Percentiles rank a stretch among this genome's conserved stretches.
Conservation (phyloP, 2,113 vertebrate species). For the Istiophorus platypterus region DNA sequence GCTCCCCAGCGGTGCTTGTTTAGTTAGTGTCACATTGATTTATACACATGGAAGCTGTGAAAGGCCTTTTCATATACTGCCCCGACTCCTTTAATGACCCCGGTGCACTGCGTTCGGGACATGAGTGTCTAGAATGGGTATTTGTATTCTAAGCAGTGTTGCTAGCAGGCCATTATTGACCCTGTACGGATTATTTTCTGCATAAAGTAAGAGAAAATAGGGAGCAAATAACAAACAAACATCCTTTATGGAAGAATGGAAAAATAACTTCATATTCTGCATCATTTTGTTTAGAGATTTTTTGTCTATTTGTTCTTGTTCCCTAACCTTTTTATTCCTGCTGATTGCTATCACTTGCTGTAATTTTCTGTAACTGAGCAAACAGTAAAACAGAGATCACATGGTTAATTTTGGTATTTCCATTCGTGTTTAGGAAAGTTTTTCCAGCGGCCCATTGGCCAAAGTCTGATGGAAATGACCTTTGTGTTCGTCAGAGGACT, state of each 20-base stretch:
- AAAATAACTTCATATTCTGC: not conserved
- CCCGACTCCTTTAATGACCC: constrained; percentile 35
- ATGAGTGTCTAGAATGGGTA: not conserved
- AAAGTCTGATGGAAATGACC: not conserved
- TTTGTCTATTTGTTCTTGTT: not conserved
- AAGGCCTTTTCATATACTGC: constrained; percentile 49
- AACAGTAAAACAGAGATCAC: not conserved
- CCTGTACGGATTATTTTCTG: not conserved
- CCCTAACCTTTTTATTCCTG: not conserved
- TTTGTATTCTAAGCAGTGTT: not conserved
- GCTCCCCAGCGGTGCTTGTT: constrained; percentile 58
- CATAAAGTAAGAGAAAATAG: not conserved
- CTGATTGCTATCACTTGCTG: not conserved
- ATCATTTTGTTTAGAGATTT: not conserved
- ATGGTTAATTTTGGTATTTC: not conserved
- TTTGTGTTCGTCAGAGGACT: not conserved
- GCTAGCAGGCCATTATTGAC: not conserved
- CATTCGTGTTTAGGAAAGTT: not conserved
- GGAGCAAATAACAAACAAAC: not conserved
- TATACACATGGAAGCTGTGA: constrained; percentile 58
- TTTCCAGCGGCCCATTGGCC: not conserved
- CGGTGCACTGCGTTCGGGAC: not conserved
- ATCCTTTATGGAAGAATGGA: not conserved
- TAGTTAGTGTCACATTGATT: constrained; percentile 74
- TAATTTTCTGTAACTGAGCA: not conserved